Base-by-base conservation (phyloP, 2,113 vertebrate genomes). In the Sula dactylatra region DNA sequence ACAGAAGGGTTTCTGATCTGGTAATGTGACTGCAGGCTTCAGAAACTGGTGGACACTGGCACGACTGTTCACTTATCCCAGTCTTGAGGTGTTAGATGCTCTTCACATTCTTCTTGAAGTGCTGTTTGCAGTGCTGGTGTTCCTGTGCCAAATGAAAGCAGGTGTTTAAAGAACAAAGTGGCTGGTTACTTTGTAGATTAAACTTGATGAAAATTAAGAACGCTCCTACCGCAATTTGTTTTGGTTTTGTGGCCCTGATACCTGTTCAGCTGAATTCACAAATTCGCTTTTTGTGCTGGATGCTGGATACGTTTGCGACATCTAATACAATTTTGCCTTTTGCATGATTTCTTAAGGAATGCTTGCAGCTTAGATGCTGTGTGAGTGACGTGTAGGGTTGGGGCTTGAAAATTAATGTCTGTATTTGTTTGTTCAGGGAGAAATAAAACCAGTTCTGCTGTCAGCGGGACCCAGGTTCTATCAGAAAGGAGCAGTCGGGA, bases 401-500 rank as follows among this genome's bases (percentile, higher is more conserved):
- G 64, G 59, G 16, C 50, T 31, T 65, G 34, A 49, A 78, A 78
- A 54, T 61, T 95, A 69, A 95, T 21, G 34, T 38, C 4, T 87
- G 13, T 29, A 1, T 94, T 86, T 96, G 11, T 91, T 90, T 88
- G 40, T 96, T 47, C 97, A 98, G 99, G 98, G 93, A 98, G 99
- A 94, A 98, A 98, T 93, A 99, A 99, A 96, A 85, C 15, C 64
- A 97, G 64, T 90, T 93, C 96, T 42, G 76, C 86, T 44, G 78
- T 70, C 95, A 38, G 69, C 2, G 94, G 98, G 0, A 95, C 94
- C 32, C 98, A 98, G 44, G 84, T 88, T 34, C 95, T 98, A 47
- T 54, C 93, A 0, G 99, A 99, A 58, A 98, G 98, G 91, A 98
- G 94, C 54, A 91, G 77, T 92, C 95, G 98, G 52, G 98, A 98